These are phyloP conservation scores for Leptopterna dolabrata DNA, from an alignment of 2,888 invertebrate genomes.

Conservation along the genomic window DNA sequence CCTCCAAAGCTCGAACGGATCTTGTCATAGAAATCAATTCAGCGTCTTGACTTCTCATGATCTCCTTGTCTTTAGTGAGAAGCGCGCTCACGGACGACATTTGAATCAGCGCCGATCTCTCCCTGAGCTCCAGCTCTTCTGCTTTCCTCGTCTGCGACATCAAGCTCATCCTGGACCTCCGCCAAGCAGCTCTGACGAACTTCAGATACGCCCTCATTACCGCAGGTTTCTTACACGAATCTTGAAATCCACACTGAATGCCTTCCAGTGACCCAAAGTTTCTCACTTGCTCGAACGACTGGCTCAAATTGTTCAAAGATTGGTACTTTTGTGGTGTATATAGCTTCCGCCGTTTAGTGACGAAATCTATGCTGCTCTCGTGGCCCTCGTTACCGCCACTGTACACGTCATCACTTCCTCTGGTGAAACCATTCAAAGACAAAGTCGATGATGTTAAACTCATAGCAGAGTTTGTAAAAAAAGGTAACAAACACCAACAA, in stretches of 20 bases:
- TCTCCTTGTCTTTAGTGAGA: conserved; percentile 19
- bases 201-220: conserved; percentile 28
- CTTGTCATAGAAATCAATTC: neutral
- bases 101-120: conserved; percentile 41
- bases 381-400: neutral
- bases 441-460: neutral
- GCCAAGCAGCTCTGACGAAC: neutral
- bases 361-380: neutral
- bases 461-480: neutral
- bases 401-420: neutral
- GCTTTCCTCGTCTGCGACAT: neutral
- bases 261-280: neutral
- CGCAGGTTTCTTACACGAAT: neutral
- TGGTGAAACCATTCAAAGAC: neutral
- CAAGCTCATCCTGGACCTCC: neutral
- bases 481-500: neutral
- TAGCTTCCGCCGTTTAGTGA: neutral
- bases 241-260: neutral
- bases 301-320: conserved; percentile 3
- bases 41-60: neutral
- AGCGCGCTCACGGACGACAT: conserved; percentile 27
- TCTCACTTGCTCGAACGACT: neutral
- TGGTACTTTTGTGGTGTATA: neutral
- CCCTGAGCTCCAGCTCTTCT: neutral
- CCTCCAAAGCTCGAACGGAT: neutral